A percentile compares a stretch with the other conserved stretches of the same genome.
Conservation (phyloP, 2,888 invertebrate species). For the Oxycera nigricornis region DNA sequence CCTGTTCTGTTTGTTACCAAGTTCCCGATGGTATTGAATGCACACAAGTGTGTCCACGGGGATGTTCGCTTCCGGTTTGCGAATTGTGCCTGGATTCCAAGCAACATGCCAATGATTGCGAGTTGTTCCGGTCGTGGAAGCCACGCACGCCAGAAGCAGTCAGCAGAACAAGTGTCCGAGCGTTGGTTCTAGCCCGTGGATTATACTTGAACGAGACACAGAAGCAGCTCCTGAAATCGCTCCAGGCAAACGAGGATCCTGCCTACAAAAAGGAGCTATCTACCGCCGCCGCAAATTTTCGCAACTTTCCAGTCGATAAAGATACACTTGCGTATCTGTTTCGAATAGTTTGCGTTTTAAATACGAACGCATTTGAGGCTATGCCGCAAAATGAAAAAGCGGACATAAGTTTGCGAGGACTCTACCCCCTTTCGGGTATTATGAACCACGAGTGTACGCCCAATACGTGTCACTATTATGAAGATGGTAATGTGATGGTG, state of each 20-base stretch:
- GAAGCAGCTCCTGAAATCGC: slow-evolving; percentile 56
- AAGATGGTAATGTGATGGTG: slow-evolving; percentile 67
- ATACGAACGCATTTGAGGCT: slow-evolving; percentile 62
- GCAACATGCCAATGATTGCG: slow-evolving; percentile 71
- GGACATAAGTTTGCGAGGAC: slow-evolving; percentile 66
- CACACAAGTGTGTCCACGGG: slow-evolving; percentile 66
- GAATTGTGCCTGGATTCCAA: slow-evolving; percentile 67
- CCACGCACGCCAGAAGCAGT: slow-evolving; percentile 61
- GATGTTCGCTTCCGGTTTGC: slow-evolving; percentile 76
- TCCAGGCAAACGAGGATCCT: slow-evolving; percentile 59
- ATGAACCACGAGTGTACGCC: slow-evolving; percentile 77
- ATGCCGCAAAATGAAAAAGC: slow-evolving; percentile 55
- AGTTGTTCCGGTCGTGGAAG: slow-evolving; percentile 67
- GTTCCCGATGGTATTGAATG: slow-evolving; percentile 55
- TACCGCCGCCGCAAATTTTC: slow-evolving; percentile 58
- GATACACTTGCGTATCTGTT: slow-evolving; percentile 54
- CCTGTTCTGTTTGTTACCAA: slow-evolving; percentile 72
- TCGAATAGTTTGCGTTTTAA: slow-evolving; percentile 58
- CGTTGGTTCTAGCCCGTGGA: slow-evolving; percentile 58
- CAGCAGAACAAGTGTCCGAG: slow-evolving; percentile 56
- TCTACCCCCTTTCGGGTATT: slow-evolving; percentile 74
- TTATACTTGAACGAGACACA: slow-evolving; percentile 56
- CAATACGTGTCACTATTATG: slow-evolving; percentile 75
- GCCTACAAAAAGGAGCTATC: slow-evolving; percentile 58
- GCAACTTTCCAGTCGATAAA: slow-evolving; percentile 59